Base-by-base conservation (phyloP, 1,140 invertebrate species). In the Scylla paramamosain region DNA sequence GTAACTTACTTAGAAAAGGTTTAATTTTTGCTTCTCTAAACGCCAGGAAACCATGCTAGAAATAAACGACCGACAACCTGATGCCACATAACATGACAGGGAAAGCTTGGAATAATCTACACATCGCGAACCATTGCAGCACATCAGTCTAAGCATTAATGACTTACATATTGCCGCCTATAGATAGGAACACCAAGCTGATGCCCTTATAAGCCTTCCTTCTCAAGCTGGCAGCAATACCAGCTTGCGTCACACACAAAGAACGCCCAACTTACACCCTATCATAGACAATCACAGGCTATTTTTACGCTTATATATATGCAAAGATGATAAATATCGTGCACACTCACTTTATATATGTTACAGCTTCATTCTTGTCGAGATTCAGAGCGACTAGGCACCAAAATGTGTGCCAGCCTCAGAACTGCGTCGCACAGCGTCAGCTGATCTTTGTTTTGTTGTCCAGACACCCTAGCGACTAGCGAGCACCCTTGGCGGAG, bases 401-500 rank as follows among this genome's bases (percentile, higher is more conserved):
- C 16, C 46, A 10, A 28, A 92, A 92, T 67, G 46, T 46, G 32
- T 31, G 25, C 59, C 31, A 14, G 28, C 84, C 87, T 89, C 28
- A n/a, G 10, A 45, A 95, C 94, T 95, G 94, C 94, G 94, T 95
- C 94, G 94, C 91, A 93, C 91, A 87, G 83, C 91, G 94, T 95
- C 94, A 95, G 94, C 94, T 95, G 94, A 95, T 95, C 94, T 95
- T 95, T 95, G 94, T 95, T 95, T 77, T 95, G 94, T 95, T 95
- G 93, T 94, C 52, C 52, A 59, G 52, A 59, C 52, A 59, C 52
- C 52, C 67, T 77, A 20, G 12, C n/a, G 8, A n/a, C 67, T 77
- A 20, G 12, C n/a, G 8, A n/a, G 67, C 39, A 6, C 39, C 39
- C 39, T 39, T 39, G 6, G 1, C 6, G 39, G 39, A 39, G 39